Evolutionary conservation across 2,113 vertebrate genomes (phyloP), one percentile per base, ranked within the genome.

Genomic region (Naja naja): DNA sequence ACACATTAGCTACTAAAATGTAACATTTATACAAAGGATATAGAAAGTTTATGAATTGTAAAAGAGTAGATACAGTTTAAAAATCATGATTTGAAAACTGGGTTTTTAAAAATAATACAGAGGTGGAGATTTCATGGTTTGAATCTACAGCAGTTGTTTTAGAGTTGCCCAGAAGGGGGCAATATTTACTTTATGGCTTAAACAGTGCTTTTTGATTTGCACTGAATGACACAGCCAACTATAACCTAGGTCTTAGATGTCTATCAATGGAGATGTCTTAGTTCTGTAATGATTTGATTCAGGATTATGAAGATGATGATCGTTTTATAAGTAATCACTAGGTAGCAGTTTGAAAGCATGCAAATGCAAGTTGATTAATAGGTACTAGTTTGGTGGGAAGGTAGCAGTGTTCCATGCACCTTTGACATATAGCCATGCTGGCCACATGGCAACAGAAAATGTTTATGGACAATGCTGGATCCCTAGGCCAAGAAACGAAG

Each of bases 101-200:
- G 49, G 27, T 1, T 1, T 3, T 45, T 92, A 87, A 39, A 90
- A 49, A 64, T 45, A 69, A 47, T 43, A 16, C 52, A 86, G 54
- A 10, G 3, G 52, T 1, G 3, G 22, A 58, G 55, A 60, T 47
- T 86, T 18, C n/a, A 74, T 5, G 10, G 0, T 23, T 3, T 12
- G 0, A 30, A 1, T 0, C 0, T 3, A 6, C 1, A 86, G 34
- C 74, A 43, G 14, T 18, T 0, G 20, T 93, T 90, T 64, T 53
- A 30, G 0, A 18, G 2, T 5, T 58, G 53, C 23, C 93, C 96
- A 93, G 94, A 0, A 95, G 97, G 93, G 95, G 96, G 96, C 95
- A 93, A 30, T 90, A 5, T 69, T 81, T 43, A 25, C 64, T 20
- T 1, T 0, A 39, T 5, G 91, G 89, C 0, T 56, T 3, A 93